Evolutionary conservation across 2,888 invertebrate species (phyloP), one percentile per base, ranked within the genome.

Genomic region (Druceiella hillmani): DNA sequence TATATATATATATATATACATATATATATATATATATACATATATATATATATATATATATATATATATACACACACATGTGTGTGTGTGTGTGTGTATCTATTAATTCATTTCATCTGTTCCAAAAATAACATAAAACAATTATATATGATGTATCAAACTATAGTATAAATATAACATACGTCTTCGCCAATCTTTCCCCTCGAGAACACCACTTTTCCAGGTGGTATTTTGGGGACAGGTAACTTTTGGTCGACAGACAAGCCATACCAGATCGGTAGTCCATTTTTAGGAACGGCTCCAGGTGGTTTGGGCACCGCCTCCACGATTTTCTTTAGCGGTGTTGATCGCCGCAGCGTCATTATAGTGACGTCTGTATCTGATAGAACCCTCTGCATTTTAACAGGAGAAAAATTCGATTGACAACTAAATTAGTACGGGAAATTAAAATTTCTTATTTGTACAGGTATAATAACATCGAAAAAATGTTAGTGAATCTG

Each of bases 231-330:
- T 51, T 69, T 67, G 10, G 75, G 66, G 38, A 73, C 63, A 1
- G 76, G 75, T 35, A 76, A 54, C 51, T 76, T 76, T 40, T 62
- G 55, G 47, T 76, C 75, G 51, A 76, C 49, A 1, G 74, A 70
- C 3, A 76, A 57, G 25, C 56, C 58, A 39, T 64, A 63, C 77
- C 77, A 77, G 38, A 66, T 38, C 2, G 76, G 76, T 13, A 76
- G 54, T 1, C 69, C 70, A 59, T 64, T 65, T 45, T 64, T 64
- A 2, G 74, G 74, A 2, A 74, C 66, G 2, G 68, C 60, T 15
- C 64, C 54, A 25, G 55, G 40, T 1, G 73, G 74, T 44, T 67
- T 67, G 2, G 71, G 70, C 29, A 74, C 57, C 1, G 66, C 63
- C 43, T 70, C 66, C 13, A 68, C 61, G 10, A 72, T 63, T 57